These are phyloP conservation scores for Acanthis flammea DNA, from an alignment of 2,797 vertebrate genomes.

Conservation along the genomic window DNA sequence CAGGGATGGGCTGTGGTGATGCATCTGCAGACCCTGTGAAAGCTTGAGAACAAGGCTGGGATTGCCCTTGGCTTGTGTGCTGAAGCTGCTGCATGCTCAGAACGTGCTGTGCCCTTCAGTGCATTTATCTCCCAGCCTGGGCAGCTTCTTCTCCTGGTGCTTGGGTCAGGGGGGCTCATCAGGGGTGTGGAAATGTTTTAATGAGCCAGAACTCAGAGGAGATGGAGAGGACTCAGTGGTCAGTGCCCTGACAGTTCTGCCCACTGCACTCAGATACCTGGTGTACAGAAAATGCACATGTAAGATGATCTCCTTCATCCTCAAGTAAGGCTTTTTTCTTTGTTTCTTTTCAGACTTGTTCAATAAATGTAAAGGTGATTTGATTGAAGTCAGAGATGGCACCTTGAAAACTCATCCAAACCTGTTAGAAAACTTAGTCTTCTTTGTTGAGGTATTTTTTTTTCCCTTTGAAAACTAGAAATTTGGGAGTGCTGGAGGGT, in stretches of 20 bases:
- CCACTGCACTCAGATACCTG: rapidly evolving
- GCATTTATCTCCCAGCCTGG: neutral
- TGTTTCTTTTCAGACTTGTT: conserved; percentile 82
- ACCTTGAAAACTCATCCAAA: conserved; percentile 84
- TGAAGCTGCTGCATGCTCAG: neutral
- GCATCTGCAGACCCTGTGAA: neutral
- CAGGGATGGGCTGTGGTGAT: neutral
- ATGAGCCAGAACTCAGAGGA: neutral
- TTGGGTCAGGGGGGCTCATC: neutral
- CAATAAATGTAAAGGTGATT: conserved; percentile 90
- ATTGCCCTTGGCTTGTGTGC: neutral
- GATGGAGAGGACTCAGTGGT: neutral
- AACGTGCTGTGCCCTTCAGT: neutral
- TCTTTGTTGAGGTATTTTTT: conserved; percentile 91
- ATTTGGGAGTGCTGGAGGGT: neutral
- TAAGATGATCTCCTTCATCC: neutral
- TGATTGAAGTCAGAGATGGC: conserved; percentile 86
- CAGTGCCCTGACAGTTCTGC: neutral
- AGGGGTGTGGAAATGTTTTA: neutral
- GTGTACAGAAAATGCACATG: neutral
- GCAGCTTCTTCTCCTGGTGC: neutral
- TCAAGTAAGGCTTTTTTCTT: conserved; percentile 6
- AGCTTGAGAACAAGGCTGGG: neutral
- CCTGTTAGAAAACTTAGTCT: conserved; percentile 91
- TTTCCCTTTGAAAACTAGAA: neutral